Conservation (phyloP, 2,888 invertebrate genomes). For the Phaonia tiefii region DNA sequence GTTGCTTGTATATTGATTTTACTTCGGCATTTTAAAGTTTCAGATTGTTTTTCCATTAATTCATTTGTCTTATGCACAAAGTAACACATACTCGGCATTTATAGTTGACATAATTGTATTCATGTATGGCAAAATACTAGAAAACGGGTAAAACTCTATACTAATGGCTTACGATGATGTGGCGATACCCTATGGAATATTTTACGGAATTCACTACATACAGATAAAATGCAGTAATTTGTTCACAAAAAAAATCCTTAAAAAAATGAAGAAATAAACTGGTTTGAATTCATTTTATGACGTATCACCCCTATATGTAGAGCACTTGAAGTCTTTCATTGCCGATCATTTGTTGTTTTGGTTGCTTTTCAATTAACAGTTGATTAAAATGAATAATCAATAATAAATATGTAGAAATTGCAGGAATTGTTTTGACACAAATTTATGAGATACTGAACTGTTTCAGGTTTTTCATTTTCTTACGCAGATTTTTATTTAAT, state of each 20-base stretch:
- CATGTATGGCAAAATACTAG: not conserved
- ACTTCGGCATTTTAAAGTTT: conserved; percentile 8
- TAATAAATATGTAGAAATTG: conserved; percentile 48
- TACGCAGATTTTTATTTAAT: conserved; percentile 44
- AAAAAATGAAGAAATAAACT: too few relatives aligned
- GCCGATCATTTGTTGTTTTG: not conserved
- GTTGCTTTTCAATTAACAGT: conserved; percentile 12
- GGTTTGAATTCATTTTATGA: not conserved
- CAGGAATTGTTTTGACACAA: conserved; percentile 31
- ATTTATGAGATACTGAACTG: conserved; percentile 45
- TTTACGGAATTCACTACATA: not conserved
- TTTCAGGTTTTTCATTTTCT: conserved; percentile 13
- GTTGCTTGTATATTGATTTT: conserved; percentile 21
- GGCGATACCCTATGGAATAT: not conserved
- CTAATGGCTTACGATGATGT: not conserved
- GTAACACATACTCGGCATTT: conserved; percentile 4
- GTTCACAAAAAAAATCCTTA: not conserved
- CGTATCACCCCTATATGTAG: not conserved
- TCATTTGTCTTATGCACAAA: conserved; percentile 26
- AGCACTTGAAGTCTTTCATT: not conserved
- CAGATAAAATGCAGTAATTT: not conserved
- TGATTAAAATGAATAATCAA: conserved; percentile 59
- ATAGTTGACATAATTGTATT: conserved; percentile 58
- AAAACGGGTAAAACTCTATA: not conserved
- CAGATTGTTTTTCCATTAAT: conserved; percentile 19